phyloP scores from a whole-genome alignment of 2,888 invertebrate genomes.

The Netelia fuscicornis region DNA sequence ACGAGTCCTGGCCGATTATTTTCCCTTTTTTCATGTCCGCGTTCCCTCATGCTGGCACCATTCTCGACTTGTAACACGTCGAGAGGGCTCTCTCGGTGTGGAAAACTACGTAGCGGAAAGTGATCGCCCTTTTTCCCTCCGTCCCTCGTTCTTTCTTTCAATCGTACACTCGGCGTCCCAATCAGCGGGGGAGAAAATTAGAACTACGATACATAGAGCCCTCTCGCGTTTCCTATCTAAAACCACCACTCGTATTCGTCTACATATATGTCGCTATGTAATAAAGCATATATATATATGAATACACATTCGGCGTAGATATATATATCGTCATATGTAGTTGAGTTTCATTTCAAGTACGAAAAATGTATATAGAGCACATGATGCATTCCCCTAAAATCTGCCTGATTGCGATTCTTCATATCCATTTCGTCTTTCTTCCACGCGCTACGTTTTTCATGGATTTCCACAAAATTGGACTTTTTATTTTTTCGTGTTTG shows the following conservation, averaged over 20 bases:
- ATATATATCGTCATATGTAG: not conserved
- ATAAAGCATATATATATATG: not conserved
- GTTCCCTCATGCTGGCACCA: not conserved
- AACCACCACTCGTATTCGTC: not conserved
- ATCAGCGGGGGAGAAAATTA: constrained; percentile 50
- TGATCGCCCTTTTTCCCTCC: constrained; percentile 16
- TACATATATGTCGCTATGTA: not conserved
- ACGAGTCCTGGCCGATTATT: constrained; percentile 38
- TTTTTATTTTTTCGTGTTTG: too few relatives aligned
- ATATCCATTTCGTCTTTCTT: not conserved
- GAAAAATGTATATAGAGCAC: not conserved
- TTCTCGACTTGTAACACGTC: not conserved
- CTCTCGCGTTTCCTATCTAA: constrained; percentile 1
- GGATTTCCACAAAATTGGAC: too few relatives aligned
- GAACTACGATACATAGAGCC: constrained; percentile 17
- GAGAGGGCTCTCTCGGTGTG: constrained; percentile 4
- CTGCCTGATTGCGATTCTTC: not conserved
- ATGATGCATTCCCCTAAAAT: not conserved
- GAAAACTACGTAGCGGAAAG: constrained; percentile 23
- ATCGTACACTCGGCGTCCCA: constrained; percentile 46
- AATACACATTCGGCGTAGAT: not conserved
- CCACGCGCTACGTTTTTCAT: too few relatives aligned
- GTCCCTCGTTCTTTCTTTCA: constrained; percentile 31
- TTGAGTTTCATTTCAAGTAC: not conserved
- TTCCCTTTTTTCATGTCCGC: constrained; percentile 39